Conservation (phyloP, 1,140 invertebrate genomes). For the Drosophila pandora region DNA sequence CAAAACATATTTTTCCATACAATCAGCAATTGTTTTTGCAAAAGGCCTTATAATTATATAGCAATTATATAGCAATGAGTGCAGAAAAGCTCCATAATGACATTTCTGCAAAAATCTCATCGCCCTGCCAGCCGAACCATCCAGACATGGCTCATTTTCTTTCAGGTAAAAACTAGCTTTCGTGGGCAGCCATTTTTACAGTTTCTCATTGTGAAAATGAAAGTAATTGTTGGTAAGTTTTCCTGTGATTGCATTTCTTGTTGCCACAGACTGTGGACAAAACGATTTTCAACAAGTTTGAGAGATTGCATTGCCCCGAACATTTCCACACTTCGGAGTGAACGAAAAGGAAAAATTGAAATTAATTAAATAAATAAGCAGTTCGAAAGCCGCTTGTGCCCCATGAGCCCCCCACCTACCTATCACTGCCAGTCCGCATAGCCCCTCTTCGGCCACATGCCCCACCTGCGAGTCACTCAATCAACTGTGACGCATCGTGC, state of each 20-base stretch:
- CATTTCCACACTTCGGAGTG: slow-evolving; percentile 59
- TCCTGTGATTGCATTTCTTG: slow-evolving; percentile 44
- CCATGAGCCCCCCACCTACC: not conserved
- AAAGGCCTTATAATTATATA: slow-evolving; percentile 33
- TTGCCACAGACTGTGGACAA: slow-evolving; percentile 50
- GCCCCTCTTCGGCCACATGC: slow-evolving; percentile 1
- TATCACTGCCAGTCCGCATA: not conserved
- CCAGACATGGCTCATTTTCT: slow-evolving; percentile 40
- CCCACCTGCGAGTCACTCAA: slow-evolving; percentile 43
- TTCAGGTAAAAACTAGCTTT: slow-evolving; percentile 15
- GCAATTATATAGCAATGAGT: slow-evolving; percentile 30
- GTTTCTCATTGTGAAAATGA: slow-evolving; percentile 65
- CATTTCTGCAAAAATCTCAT: slow-evolving; percentile 28
- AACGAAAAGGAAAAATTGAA: slow-evolving; percentile 50
- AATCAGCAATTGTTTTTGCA: slow-evolving; percentile 8
- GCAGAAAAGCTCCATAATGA: slow-evolving; percentile 36
- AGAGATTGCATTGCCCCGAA: slow-evolving; percentile 56
- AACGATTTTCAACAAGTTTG: slow-evolving; percentile 69
- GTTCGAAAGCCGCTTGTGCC: slow-evolving; percentile 49
- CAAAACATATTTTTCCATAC: slow-evolving; percentile 13
- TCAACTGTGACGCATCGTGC: slow-evolving; percentile 75
- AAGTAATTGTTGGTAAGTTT: slow-evolving; percentile 66
- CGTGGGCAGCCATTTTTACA: slow-evolving; percentile 23
- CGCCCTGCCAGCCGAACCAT: slow-evolving; percentile 1
- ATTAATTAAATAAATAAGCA: slow-evolving; percentile 74